Conservation (phyloP, 1,140 invertebrate species). For the Drosophila gunungcola region DNA sequence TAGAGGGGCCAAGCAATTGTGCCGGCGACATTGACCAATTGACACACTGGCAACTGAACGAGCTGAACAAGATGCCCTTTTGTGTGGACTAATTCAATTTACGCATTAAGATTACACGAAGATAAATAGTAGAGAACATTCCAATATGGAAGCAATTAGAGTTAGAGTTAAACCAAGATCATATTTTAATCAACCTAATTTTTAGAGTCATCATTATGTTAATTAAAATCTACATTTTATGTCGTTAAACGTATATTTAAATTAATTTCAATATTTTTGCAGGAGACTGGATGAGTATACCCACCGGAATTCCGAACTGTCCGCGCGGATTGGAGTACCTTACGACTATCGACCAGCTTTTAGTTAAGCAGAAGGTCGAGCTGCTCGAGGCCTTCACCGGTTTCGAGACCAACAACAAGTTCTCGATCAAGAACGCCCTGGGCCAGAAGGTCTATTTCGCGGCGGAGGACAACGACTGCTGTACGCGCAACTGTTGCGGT, state of each 20-base stretch:
- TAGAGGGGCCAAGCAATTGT: constrained; percentile 55
- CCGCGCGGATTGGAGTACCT: constrained; percentile 97
- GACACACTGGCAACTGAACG: constrained; percentile 58
- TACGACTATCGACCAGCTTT: constrained; percentile 94
- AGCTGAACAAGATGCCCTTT: constrained; percentile 50
- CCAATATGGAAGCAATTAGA: too few relatives aligned
- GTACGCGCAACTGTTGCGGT: constrained; percentile 92
- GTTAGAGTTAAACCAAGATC: too few relatives aligned
- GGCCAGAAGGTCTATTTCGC: constrained; percentile 94
- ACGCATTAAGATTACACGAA: constrained; percentile 9
- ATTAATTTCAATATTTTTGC: constrained; percentile 52
- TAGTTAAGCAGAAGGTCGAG: constrained; percentile 95
- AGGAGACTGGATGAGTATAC: constrained; percentile 94
- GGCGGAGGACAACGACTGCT: constrained; percentile 93
- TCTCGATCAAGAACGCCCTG: constrained; percentile 90
- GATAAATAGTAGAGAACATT: not conserved
- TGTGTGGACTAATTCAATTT: constrained; percentile 42
- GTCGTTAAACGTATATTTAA: too few relatives aligned
- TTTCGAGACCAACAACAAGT: constrained; percentile 97
- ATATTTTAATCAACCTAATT: too few relatives aligned
- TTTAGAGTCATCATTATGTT: too few relatives aligned
- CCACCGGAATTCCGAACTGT: constrained; percentile 90
- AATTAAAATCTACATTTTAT: too few relatives aligned
- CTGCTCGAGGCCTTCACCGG: constrained; percentile 92
- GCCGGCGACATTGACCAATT: constrained; percentile 76